Conservation (phyloP, 2,113 vertebrate genomes). For the Cyprinodon variegatus region DNA sequence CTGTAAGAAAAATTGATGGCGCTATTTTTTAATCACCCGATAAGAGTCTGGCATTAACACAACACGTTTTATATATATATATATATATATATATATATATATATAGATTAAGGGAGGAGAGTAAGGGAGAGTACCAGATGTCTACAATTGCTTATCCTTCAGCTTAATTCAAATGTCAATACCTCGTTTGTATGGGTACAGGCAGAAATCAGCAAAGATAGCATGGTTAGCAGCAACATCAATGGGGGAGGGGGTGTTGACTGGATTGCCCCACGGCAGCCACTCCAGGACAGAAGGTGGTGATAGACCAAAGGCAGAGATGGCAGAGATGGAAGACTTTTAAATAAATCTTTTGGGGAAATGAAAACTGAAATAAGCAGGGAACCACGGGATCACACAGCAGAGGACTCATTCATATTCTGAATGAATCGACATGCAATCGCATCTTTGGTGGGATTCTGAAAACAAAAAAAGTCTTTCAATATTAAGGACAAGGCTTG, state of each 20-base stretch:
- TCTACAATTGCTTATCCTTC: constrained; percentile 57
- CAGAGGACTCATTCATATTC: constrained; percentile 18
- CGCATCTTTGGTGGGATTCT: constrained; percentile 30
- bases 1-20: too few relatives aligned
- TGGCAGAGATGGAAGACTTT: constrained; percentile 38
- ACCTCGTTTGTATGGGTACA: constrained; percentile 61
- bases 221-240: constrained; percentile 52
- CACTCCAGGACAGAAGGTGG: constrained; percentile 11
- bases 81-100: too few relatives aligned
- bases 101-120: too few relatives aligned
- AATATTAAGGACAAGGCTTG: constrained; percentile 12
- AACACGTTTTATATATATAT: too few relatives aligned
- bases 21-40: too few relatives aligned
- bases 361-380: constrained; percentile 58
- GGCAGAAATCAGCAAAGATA: constrained; percentile 45
- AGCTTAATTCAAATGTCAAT: constrained; percentile 73
- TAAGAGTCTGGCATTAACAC: too few relatives aligned
- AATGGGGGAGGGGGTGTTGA: constrained; percentile 29
- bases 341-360: constrained; percentile 52
- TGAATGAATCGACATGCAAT: constrained; percentile 33
- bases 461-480: constrained; percentile 12
- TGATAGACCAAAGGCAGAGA: constrained; percentile 28
- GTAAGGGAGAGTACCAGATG: constrained; percentile 50
- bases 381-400: constrained; percentile 51
- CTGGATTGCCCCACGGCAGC: constrained; percentile 27